Evolutionary conservation across 64 coral and sea anemone species (phyloP).

Genomic region (Pocillopora damicornis): DNA sequence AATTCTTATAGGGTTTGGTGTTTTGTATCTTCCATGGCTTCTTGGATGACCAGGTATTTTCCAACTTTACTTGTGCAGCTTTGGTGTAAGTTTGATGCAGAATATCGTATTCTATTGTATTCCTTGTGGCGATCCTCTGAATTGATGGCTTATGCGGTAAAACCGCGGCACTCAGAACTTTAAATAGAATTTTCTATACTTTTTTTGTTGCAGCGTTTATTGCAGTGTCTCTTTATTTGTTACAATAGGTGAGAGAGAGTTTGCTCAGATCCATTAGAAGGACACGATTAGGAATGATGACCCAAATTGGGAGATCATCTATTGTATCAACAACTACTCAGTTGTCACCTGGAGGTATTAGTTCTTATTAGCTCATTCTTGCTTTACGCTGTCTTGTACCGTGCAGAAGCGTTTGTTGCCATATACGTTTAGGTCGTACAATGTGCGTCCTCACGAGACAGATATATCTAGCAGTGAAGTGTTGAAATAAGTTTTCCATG

Average conservation of each 20-base stretch:
- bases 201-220: neutral
- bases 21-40: constrained; percentile 19
- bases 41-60: neutral
- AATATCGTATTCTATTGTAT: too few relatives aligned
- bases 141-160: too few relatives aligned
- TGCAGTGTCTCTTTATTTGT: neutral
- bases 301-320: neutral
- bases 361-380: too few relatives aligned
- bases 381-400: too few relatives aligned
- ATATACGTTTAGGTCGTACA: too few relatives aligned
- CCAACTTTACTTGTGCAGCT: neutral
- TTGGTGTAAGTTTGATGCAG: neutral
- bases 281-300: too few relatives aligned
- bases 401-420: too few relatives aligned
- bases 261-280: neutral
- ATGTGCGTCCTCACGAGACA: too few relatives aligned
- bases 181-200: neutral
- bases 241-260: too few relatives aligned
- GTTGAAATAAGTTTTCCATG: too few relatives aligned
- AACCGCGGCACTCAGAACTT: too few relatives aligned
- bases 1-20: neutral
- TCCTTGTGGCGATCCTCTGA: neutral
- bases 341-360: neutral
- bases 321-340: neutral
- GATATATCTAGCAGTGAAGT: too few relatives aligned